Evolutionary conservation across 2,113 vertebrate species (phyloP).

Genomic region (Eclectus roratus): DNA sequence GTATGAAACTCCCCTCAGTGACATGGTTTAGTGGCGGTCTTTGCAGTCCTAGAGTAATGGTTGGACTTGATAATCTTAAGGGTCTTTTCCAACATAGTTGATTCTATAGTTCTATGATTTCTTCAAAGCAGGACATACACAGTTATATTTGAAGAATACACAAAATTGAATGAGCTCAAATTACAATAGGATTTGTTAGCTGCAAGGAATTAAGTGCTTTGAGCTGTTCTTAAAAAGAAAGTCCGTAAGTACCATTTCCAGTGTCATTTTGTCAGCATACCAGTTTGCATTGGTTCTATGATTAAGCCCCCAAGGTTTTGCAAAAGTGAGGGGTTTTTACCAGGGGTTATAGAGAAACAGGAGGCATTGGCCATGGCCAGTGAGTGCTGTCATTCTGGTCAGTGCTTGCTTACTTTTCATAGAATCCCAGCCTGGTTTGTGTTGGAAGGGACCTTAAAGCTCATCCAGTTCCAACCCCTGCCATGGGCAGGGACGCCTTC

Average conservation of each 20-base stretch:
- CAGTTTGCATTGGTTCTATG: neutral
- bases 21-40: neutral
- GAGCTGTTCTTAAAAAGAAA: neutral
- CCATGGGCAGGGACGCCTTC: rapidly evolving
- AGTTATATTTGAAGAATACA: neutral
- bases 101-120: neutral
- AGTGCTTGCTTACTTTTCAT: neutral
- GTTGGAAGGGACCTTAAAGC: neutral
- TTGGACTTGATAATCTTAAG: neutral
- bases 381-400: neutral
- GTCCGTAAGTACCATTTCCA: neutral
- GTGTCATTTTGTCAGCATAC: neutral
- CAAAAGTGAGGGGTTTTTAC: neutral
- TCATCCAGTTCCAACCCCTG: neutral
- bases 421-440: neutral
- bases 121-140: neutral
- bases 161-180: neutral
- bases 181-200: neutral
- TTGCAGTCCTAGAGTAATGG: neutral
- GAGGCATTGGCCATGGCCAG: neutral
- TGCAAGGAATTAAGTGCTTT: neutral
- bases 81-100: neutral
- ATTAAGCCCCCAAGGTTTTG: neutral
- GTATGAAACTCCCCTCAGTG: neutral
- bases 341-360: neutral